Evolutionary conservation across 1,140 invertebrate species (phyloP), one percentile per base, ranked within the genome.

Genomic region (Idris sp.): DNA sequence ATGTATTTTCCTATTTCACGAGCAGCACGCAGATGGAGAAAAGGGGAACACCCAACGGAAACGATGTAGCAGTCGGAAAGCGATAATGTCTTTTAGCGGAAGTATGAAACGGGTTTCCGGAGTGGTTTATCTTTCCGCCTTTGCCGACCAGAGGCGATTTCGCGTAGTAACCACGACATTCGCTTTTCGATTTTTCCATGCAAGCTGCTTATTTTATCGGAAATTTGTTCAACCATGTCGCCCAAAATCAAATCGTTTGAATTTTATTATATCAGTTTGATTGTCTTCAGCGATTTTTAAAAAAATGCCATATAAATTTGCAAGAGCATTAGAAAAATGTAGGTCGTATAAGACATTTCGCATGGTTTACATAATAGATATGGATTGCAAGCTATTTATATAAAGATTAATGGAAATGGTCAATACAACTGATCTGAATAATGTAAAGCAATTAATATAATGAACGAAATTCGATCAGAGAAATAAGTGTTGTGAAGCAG

Each of bases 71-170:
- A 74, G 61, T 74, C 71, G 71, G 71, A 74, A 74, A 67, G 71
- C 71, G 71, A 74, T 74, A 74, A 74, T 74, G 71, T 62, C 71
- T 74, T 74, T 74, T 74, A 74, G 62, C 71, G 71, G 71, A 67
- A 74, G 72, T 74, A 74, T 56, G 48, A 68, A 68, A 74, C 62
- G 62, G 72, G 72, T 64, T 74, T 68, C 62, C 62, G 62, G 56
- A 68, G 49, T 59, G 56, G 72, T 74, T 74, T 74, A 74, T 74
- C 72, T 74, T 74, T 68, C 59, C 46, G 43, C 62, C 41, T 62
- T 13, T 53, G 28, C 19, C 51, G 58, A 40, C 62, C 62, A 68
- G 68, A 62, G 62, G 72, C 49, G 62, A 74, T 67, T 67, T 62
- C 43, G 61, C 35, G 28, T 48, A 56, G 43, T 38, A 48, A 61